A percentile compares a stretch with the other conserved stretches of the same genome.
phyloP scores from a whole-genome alignment of 1,140 invertebrate species.

The Zaprionus inermis region DNA sequence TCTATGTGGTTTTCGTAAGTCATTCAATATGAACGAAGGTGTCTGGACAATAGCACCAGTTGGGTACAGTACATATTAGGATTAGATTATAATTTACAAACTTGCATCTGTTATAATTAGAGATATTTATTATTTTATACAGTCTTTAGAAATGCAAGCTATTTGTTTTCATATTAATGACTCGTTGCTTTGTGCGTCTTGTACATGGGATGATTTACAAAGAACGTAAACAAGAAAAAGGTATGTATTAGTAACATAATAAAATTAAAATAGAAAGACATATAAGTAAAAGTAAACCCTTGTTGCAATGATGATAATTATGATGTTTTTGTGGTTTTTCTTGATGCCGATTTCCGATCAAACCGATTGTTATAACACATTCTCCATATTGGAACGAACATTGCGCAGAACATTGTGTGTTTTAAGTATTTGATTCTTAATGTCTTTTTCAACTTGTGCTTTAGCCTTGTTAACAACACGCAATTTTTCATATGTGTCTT shows the following conservation, averaged over 20 bases:
- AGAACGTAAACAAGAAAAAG: slow-evolving; percentile 31
- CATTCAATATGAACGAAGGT: slow-evolving; percentile 79
- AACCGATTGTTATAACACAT: slow-evolving; percentile 72
- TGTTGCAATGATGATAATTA: slow-evolving; percentile 7
- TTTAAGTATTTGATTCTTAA: slow-evolving; percentile 86
- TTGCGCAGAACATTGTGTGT: slow-evolving; percentile 86
- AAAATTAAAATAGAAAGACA: slow-evolving; percentile 28
- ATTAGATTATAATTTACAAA: not conserved
- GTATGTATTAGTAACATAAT: slow-evolving; percentile 37
- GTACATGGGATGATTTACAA: slow-evolving; percentile 28
- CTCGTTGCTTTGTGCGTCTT: slow-evolving; percentile 24
- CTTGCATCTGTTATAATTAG: slow-evolving; percentile 45
- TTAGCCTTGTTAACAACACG: slow-evolving; percentile 86
- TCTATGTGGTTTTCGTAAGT: slow-evolving; percentile 43
- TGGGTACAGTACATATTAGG: slow-evolving; percentile 27
- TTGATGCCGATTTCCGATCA: slow-evolving; percentile 21
- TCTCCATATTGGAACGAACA: slow-evolving; percentile 86
- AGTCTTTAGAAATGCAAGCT: slow-evolving; percentile 65
- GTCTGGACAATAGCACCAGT: slow-evolving; percentile 38
- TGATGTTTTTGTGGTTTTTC: slow-evolving; percentile 12
- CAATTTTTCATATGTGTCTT: slow-evolving; percentile 86
- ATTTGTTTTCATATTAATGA: slow-evolving; percentile 37
- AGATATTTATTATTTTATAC: slow-evolving; percentile 51
- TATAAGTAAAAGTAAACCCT: slow-evolving; percentile 10
- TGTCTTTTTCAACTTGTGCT: slow-evolving; percentile 86